phyloP scores from a whole-genome alignment of 2,888 invertebrate genomes.

The Drosophila demipolita region DNA sequence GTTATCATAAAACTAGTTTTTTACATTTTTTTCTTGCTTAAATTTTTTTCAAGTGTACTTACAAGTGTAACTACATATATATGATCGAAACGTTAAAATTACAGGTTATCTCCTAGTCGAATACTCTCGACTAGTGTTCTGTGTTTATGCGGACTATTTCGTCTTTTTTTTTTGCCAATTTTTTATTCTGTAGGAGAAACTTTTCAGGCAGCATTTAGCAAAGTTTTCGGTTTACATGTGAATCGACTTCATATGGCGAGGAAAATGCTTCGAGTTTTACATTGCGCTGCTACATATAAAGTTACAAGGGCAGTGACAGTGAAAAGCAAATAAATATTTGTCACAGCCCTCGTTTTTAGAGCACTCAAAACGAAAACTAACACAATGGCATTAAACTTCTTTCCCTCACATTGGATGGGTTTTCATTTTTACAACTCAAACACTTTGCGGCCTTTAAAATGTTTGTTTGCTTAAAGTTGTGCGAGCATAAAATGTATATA shows the following conservation, averaged over 20 bases:
- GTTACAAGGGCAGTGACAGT: slow-evolving; percentile 36
- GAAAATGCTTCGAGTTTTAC: slow-evolving; percentile 21
- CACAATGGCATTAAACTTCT: slow-evolving; percentile 62
- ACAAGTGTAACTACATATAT: neutral
- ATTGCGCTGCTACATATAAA: slow-evolving; percentile 12
- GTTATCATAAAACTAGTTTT: neutral
- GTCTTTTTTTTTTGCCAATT: slow-evolving; percentile 33
- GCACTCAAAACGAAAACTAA: slow-evolving; percentile 52
- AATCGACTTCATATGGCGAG: slow-evolving; percentile 45
- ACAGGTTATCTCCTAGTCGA: neutral
- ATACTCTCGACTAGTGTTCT: neutral
- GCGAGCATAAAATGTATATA: slow-evolving; percentile 20
- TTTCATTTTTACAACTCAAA: slow-evolving; percentile 24
- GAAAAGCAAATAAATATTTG: slow-evolving; percentile 55
- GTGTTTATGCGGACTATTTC: slow-evolving; percentile 1
- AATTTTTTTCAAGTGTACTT: neutral
- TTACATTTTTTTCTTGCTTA: neutral
- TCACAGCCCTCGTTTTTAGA: slow-evolving; percentile 39
- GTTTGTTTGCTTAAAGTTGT: slow-evolving; percentile 61
- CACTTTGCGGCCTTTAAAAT: slow-evolving; percentile 59
- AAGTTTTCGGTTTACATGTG: slow-evolving; percentile 61
- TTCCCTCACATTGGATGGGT: slow-evolving; percentile 15
- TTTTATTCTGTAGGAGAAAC: slow-evolving; percentile 51
- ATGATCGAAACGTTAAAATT: neutral
- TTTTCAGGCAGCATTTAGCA: slow-evolving; percentile 63